Evolutionary conservation across 2,113 vertebrate species (phyloP), one percentile per base, ranked within the genome.

Genomic region (Nerophis ophidion): DNA sequence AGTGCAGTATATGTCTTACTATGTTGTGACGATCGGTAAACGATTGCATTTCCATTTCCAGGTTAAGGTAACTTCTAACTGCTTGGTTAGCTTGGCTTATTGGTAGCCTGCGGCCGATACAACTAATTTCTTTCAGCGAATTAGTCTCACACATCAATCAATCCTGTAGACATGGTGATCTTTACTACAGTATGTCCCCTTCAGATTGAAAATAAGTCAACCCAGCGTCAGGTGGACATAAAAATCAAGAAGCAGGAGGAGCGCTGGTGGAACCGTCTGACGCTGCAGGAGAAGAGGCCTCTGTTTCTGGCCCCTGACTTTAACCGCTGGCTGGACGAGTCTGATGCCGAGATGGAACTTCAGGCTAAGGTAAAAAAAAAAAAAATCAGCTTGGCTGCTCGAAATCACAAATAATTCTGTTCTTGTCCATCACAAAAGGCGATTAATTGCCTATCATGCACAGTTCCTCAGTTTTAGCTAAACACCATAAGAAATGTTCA

Each of bases 241-340:
- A 94, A 90, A 0, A 89, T 99, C 49, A 90, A 81, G 86, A 99
- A 99, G 81, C 88, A 90, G 53, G 87, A 88, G 77, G 92, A 89
- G 67, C 84, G 76, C 58, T 99, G 97, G 97, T 99, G 97, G 97
- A 90, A 94, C 63, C 89, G 97, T 13, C 91, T 98, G 60, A 96
- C 94, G 7, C 92, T 91, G 81, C 95, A 96, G 56, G 94, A 95
- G 76, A 95, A 92, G 73, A 95, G 92, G 42, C 97, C 95, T 0
- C 76, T 94, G 45, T 98, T 98, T 66, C 72, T 99, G 36, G 90
- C 89, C 0, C 95, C 95, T 0, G 97, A 99, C 81, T 99, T 98
- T 1, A 95, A 99, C 81, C 96, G 97, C 72, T 98, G 97, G 97
- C 69, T 96, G 76, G 95, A 98, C 0, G 95, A 99, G 75, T 98